phyloP scores from a whole-genome alignment of 2,888 invertebrate genomes.

The Charanyca ferruginea region DNA sequence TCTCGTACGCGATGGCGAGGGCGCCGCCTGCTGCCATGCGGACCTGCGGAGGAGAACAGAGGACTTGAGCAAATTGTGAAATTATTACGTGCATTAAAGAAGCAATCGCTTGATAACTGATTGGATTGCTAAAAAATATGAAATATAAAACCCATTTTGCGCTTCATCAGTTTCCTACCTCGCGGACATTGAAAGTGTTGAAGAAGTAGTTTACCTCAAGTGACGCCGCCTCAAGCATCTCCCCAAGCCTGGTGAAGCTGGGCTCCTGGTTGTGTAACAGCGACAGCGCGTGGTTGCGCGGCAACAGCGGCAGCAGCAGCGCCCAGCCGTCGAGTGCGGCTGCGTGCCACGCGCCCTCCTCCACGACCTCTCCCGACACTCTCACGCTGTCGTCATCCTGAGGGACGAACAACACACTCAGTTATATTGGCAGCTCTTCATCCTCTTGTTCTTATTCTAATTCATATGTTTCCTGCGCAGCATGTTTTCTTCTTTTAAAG shows the following conservation, averaged over 20 bases:
- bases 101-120: background rate
- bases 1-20: constrained; percentile 95
- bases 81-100: background rate
- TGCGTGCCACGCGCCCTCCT: constrained; percentile 93
- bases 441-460: background rate
- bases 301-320: constrained; percentile 95
- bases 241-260: constrained; percentile 80
- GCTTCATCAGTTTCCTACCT: too few relatives aligned
- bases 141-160: too few relatives aligned
- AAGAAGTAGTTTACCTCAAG: constrained; percentile 66
- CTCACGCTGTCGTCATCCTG: constrained; percentile 94
- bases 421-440: background rate
- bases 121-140: too few relatives aligned
- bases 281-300: constrained; percentile 92
- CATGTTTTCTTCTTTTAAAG: too few relatives aligned
- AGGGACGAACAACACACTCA: background rate
- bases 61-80: background rate
- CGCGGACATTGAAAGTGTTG: too few relatives aligned
- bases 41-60: constrained; percentile 70
- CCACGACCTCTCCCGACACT: constrained; percentile 92
- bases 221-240: constrained; percentile 91
- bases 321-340: constrained; percentile 97
- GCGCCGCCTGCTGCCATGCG: constrained; percentile 94
- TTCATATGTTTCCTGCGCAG: too few relatives aligned
- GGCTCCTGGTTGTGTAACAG: constrained; percentile 82